Conservation (phyloP, 2,797 vertebrate genomes). For the Squalus acanthias region DNA sequence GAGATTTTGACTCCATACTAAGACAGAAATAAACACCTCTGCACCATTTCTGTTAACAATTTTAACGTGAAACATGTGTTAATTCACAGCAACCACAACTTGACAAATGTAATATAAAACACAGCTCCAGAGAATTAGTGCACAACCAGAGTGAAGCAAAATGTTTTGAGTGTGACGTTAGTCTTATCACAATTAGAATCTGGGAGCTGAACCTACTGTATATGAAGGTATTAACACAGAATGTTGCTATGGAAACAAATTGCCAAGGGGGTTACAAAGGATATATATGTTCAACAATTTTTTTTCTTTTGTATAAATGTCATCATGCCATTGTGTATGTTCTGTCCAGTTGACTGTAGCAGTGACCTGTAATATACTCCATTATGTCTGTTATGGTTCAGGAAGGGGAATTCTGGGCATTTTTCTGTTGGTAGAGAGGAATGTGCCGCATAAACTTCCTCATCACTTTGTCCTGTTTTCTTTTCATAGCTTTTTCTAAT, state of each 20-base stretch:
- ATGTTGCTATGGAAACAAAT: not conserved
- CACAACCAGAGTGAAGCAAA: not conserved
- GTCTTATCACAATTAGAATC: not conserved
- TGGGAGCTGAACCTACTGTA: not conserved
- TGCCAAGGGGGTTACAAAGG: not conserved
- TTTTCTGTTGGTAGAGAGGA: not conserved
- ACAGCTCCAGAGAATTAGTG: not conserved
- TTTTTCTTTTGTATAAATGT: not conserved
- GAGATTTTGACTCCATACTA: not conserved
- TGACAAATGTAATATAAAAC: not conserved
- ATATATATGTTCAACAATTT: not conserved
- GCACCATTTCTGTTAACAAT: not conserved
- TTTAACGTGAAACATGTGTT: not conserved
- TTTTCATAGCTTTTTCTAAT: not conserved
- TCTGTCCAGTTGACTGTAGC: not conserved
- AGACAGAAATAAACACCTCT: not conserved
- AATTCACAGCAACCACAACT: not conserved
- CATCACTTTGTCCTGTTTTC: not conserved
- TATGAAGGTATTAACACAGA: not conserved
- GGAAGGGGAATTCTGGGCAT: not conserved
- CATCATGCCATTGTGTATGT: not conserved
- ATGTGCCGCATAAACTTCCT: not conserved
- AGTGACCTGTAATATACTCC: not conserved
- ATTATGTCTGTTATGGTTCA: not conserved
- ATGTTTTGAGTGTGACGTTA: not conserved